Base-by-base conservation (phyloP, 2,113 vertebrate species). In the Sciurus niger region DNA sequence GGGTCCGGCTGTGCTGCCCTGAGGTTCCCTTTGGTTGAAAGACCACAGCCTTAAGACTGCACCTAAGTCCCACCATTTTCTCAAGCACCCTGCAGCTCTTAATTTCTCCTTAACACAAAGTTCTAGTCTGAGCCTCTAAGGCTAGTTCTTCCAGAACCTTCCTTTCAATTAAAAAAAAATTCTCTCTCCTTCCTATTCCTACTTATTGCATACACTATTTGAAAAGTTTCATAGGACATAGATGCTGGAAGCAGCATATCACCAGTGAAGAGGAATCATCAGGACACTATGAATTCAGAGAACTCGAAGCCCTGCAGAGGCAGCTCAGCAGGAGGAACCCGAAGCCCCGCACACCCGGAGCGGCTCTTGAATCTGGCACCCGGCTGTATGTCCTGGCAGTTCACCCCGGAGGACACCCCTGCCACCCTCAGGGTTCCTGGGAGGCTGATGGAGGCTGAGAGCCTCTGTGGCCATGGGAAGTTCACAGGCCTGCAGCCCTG, bases 31-130 rank as follows among this genome's bases (percentile, higher is more conserved):
- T 14, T 1, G 9, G 22, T 16, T 20, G 18, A 18, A 28, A 78
- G 48, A 11, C 8, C 43, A 30, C 40, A 53, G 58, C 34, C 13
- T 8, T 70, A 55, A 55, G 55, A 18, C 18, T 7, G 55, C 55
- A 55, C 55, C 17, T 20, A 7, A 18, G 55, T 55, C 53, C 53
- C 4, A 16, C 53, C 53, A 18, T 40, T 9, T 37, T 24, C 65
- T 58, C 16, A 4, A 1, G 3, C 9, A 13, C 28, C 13, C 0
- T 0, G 9, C 12, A 11, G 6, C 4, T 82, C 17, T 48, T 28
- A 82, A 6, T 67, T 43, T 76, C 95, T 89, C 43, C 53, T 17
- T 13, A n/a, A 74, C 17, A 40, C 25, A 1, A 20, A 82, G 51
- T 65, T 37, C 85, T n/a, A 4, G 28, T 28, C 60, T 58, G 46